Evolutionary conservation across 2,113 vertebrate species (phyloP).

Genomic region (Seriola aureovittata): DNA sequence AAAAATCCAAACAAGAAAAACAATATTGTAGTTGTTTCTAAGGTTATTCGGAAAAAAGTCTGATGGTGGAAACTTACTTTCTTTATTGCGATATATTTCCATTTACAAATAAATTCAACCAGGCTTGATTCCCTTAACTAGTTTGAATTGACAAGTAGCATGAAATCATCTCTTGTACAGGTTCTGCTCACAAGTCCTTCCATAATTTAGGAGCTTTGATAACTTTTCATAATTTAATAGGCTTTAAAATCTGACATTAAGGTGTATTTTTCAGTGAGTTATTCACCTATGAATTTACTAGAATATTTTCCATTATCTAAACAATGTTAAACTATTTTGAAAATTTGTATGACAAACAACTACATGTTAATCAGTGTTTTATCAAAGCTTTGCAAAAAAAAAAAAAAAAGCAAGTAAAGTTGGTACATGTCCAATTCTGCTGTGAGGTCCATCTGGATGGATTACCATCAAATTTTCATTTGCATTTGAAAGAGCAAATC

Average conservation of each 20-base stretch:
- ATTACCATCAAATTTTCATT: conserved; percentile 66
- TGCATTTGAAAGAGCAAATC: conserved; percentile 57
- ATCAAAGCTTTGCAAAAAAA: not conserved
- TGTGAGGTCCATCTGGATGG: conserved; percentile 59
- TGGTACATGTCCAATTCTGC: conserved; percentile 41
- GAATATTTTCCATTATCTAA: not conserved
- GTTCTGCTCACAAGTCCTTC: too few relatives aligned
- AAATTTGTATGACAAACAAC: not conserved
- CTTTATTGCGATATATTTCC: too few relatives aligned
- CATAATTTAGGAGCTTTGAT: too few relatives aligned
- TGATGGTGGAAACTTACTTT: too few relatives aligned
- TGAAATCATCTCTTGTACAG: too few relatives aligned
- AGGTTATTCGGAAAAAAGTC: too few relatives aligned
- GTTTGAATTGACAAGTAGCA: not conserved
- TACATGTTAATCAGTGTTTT: conserved; percentile 13
- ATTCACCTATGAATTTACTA: not conserved
- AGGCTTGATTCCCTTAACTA: not conserved
- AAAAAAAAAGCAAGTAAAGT: conserved; percentile 21
- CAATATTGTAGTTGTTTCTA: too few relatives aligned
- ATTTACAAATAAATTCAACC: not conserved
- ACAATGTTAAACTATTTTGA: not conserved
- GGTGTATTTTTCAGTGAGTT: not conserved
- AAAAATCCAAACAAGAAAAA: not conserved
- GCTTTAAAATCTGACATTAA: too few relatives aligned
- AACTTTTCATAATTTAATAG: too few relatives aligned